phyloP scores from a whole-genome alignment of 2,888 invertebrate genomes.

The Anthophora plumipes region DNA sequence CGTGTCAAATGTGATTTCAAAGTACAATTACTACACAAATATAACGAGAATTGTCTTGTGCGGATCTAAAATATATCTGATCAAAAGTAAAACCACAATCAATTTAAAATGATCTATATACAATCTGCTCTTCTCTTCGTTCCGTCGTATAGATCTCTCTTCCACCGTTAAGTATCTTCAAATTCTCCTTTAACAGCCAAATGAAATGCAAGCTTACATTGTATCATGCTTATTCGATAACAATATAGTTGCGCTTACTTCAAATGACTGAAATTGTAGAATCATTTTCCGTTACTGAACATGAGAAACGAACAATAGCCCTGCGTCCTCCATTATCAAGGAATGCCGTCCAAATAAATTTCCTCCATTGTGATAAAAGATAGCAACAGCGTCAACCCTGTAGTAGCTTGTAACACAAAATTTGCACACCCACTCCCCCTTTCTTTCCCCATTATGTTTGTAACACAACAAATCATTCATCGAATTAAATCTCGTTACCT shows the following conservation, averaged over 20 bases:
- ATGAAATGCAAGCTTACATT: conserved; percentile 22
- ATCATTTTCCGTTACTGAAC: neutral
- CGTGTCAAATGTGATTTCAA: conserved; percentile 11
- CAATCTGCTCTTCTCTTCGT: conserved; percentile 14
- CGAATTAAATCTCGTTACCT: conserved; percentile 36
- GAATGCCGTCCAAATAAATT: conserved; percentile 20
- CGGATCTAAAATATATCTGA: conserved; percentile 40
- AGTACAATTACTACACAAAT: conserved; percentile 16
- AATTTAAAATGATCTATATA: conserved; percentile 15
- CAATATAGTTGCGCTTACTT: conserved; percentile 1
- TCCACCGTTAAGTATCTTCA: conserved; percentile 13
- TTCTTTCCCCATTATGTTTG: conserved; percentile 14
- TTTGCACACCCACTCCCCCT: conserved; percentile 26
- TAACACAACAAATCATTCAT: conserved; percentile 6
- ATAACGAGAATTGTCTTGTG: conserved; percentile 18
- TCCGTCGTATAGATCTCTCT: neutral
- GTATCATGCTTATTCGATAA: conserved; percentile 19
- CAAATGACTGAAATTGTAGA: conserved; percentile 26
- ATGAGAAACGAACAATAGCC: conserved; percentile 5
- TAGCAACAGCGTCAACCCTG: conserved; percentile 42
- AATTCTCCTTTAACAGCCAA: conserved; percentile 7
- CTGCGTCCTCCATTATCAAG: conserved; percentile 20
- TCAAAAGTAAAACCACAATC: conserved; percentile 16
- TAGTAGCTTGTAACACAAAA: conserved; percentile 56
- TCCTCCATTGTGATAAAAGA: conserved; percentile 20